Base-by-base conservation (phyloP, 2,113 vertebrate genomes). In the Pteruthius melanotis region DNA sequence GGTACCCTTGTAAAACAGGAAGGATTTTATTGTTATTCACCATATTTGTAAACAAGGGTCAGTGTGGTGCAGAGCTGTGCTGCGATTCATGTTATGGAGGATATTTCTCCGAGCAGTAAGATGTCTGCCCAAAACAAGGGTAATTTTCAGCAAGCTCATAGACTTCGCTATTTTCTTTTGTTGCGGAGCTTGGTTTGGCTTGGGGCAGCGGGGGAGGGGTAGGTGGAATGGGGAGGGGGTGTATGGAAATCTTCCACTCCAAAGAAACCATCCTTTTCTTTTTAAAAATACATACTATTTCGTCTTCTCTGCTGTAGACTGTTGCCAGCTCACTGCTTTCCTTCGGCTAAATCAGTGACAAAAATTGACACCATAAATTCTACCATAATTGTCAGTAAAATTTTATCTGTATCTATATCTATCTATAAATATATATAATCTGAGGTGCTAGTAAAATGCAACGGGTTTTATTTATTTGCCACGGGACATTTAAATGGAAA, bases 151-250 rank as follows among this genome's bases (percentile, higher is more conserved):
- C 68, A 69, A 74, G 72, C 91, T 90, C 83, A 37, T 28, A 70
- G 44, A 83, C 61, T 72, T 77, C 2, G 28, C 68, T 84, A 72
- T 94, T 94, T 93, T 95, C 89, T 94, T 96, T 95, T 93, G 84
- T 94, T 93, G 19, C 69, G 77, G 78, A 66, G 77, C 60, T 82
- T 69, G 79, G 39, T 91, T 87, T 93, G 87, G 90, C 85, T 96
- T 76, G 85, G 71, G 94, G 94, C 40, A 24, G 63, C 49, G 92
- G 94, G 92, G 94, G 92, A 70, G 76, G 91, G 84, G 83, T 71
- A 39, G 24, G 7, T 69, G 66, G 15, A 63, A 56, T 4, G 53
- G 50, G 57, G 22, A 66, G 44, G 22, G 56, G 16, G 47, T 54
- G 40, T 69, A 68, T 53, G 45, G 60, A 94, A 94, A 91, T 61